Evolutionary conservation across 2,888 invertebrate genomes (phyloP).

Genomic region (Trissolcus japonicus): DNA sequence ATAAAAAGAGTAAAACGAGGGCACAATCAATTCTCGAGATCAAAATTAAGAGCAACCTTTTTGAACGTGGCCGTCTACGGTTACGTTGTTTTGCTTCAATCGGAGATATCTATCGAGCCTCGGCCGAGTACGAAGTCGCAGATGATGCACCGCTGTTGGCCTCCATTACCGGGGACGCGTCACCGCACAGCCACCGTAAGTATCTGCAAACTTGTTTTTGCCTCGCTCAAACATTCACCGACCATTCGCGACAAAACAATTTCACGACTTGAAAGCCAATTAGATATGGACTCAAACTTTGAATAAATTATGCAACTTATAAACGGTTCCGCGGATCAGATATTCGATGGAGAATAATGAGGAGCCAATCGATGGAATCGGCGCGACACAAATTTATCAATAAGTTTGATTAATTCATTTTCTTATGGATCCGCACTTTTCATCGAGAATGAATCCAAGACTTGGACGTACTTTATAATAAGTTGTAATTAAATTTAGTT

Average conservation of each 20-base stretch:
- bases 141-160: slow-evolving; percentile 71
- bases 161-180: slow-evolving; percentile 72
- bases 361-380: not conserved
- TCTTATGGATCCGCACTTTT: not conserved
- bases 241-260: slow-evolving; percentile 1
- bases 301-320: too few species aligned
- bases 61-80: slow-evolving; percentile 66
- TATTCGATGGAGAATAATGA: not conserved
- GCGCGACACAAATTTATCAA: not conserved
- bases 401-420: too few species aligned
- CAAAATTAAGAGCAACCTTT: slow-evolving; percentile 67
- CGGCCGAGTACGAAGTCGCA: slow-evolving; percentile 66
- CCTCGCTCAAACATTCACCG: not conserved
- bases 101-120: slow-evolving; percentile 67
- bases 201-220: slow-evolving; percentile 31
- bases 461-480: slow-evolving; percentile 3
- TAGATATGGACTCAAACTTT: not conserved
- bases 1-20: slow-evolving; percentile 53
- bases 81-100: slow-evolving; percentile 70
- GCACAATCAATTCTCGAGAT: slow-evolving; percentile 67
- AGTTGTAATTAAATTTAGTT: slow-evolving; percentile 13
- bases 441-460: slow-evolving; percentile 2
- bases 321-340: too few species aligned
- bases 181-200: slow-evolving; percentile 71
- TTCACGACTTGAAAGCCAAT: slow-evolving; percentile 4